Evolutionary conservation across 2,113 vertebrate genomes (phyloP).

Genomic region (Gnathonemus echidnorhynchus): DNA sequence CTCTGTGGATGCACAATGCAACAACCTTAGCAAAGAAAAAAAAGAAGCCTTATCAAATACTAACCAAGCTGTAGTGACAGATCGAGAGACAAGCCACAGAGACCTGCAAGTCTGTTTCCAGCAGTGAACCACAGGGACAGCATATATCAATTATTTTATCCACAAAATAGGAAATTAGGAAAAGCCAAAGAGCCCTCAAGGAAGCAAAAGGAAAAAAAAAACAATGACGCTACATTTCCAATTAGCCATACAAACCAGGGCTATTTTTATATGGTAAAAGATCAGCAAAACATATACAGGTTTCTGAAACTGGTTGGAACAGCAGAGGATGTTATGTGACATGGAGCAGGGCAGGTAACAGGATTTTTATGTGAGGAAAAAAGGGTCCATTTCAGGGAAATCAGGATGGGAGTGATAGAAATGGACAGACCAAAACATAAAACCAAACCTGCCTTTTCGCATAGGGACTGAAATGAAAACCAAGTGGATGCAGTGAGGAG

Average conservation of each 20-base stretch:
- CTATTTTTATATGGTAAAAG: neutral
- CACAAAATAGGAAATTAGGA: neutral
- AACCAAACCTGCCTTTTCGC: neutral
- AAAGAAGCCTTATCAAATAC: neutral
- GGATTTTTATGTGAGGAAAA: neutral
- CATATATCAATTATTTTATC: neutral
- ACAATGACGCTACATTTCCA: neutral
- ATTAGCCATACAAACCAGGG: conserved; percentile 5
- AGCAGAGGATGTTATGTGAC: neutral
- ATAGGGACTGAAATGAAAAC: neutral
- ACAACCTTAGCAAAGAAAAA: neutral
- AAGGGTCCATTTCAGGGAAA: neutral
- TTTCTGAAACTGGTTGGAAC: neutral
- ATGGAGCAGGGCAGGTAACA: neutral
- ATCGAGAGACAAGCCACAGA: neutral
- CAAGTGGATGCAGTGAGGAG: neutral
- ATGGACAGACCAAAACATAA: neutral
- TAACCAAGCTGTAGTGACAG: neutral
- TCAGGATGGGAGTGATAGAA: neutral
- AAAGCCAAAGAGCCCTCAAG: neutral
- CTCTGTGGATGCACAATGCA: neutral
- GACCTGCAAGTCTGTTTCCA: neutral
- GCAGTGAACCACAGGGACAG: neutral
- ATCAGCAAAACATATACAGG: neutral
- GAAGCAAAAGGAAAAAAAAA: neutral